These are phyloP conservation scores for Leucophora obtusa DNA, from an alignment of 2,888 invertebrate species.

Conservation along the genomic window DNA sequence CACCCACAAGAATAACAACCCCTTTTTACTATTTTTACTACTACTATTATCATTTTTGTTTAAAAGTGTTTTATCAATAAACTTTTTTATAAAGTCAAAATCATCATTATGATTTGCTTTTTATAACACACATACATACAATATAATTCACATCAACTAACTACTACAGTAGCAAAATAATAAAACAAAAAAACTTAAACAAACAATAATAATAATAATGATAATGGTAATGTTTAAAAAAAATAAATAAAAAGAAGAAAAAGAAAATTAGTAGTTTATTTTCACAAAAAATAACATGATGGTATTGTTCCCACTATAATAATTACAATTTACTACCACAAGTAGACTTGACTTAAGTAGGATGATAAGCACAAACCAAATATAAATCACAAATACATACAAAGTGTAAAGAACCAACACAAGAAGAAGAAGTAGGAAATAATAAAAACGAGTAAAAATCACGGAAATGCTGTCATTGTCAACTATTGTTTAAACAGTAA, in stretches of 20 bases:
- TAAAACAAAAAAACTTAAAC: not conserved
- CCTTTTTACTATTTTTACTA: constrained; percentile 3
- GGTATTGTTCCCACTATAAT: constrained; percentile 38
- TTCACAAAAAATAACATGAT: constrained; percentile 7
- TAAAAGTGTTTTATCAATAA: constrained; percentile 17
- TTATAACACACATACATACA: not conserved
- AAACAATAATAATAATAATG: not conserved
- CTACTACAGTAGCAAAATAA: not conserved
- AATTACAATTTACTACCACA: constrained; percentile 24
- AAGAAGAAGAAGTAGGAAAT: not conserved
- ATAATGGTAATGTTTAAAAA: too few species aligned
- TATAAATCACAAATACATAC: constrained; percentile 27
- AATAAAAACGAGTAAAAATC: constrained; percentile 34
- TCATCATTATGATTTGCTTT: constrained; percentile 18
- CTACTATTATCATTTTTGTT: not conserved
- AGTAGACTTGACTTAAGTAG: constrained; percentile 50
- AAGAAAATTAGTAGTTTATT: constrained; percentile 5
- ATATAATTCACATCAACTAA: not conserved
- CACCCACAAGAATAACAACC: not conserved
- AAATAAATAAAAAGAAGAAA: not conserved
- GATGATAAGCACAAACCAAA: constrained; percentile 44
- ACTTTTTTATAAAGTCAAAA: constrained; percentile 35
- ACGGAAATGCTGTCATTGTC: constrained; percentile 60
- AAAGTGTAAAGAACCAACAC: not conserved
- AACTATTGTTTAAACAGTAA: constrained; percentile 46